Percentiles rank a stretch among this genome's conserved stretches.
Evolutionary conservation across 2,113 vertebrate species (phyloP).

Genomic region (Cepphus grylle): DNA sequence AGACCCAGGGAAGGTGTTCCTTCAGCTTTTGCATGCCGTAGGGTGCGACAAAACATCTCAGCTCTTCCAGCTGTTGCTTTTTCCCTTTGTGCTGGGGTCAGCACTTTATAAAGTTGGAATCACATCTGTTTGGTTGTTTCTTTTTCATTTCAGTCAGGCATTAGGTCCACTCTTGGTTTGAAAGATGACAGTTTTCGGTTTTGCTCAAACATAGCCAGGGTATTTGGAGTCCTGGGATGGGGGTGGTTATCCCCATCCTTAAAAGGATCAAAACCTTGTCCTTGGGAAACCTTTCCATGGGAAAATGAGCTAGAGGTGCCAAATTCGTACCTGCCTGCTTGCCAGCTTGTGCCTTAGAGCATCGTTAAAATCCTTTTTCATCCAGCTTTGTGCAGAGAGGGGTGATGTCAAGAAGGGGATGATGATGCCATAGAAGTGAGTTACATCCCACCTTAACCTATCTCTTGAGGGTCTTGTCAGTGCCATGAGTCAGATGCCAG

Average conservation of each 20-base stretch:
- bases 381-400: not conserved
- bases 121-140: fast-evolving
- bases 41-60: not conserved
- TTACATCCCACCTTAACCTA: not conserved
- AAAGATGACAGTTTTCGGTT: not conserved
- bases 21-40: not conserved
- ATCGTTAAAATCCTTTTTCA: not conserved
- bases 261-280: not conserved
- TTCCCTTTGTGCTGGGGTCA: not conserved
- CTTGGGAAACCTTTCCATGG: no score
- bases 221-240: not conserved
- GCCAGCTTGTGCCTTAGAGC: not conserved
- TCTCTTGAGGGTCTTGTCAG: fast-evolving
- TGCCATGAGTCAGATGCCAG: fast-evolving
- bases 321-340: not conserved
- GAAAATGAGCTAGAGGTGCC: not conserved
- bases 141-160: not conserved
- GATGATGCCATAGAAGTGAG: not conserved
- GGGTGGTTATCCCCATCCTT: not conserved
- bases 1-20: not conserved
- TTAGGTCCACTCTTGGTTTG: not conserved
- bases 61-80: not conserved
- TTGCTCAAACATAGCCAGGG: not conserved
- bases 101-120: not conserved
- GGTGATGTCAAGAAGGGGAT: not conserved